Conservation (phyloP, 2,113 vertebrate genomes). For the Cololabis saira region DNA sequence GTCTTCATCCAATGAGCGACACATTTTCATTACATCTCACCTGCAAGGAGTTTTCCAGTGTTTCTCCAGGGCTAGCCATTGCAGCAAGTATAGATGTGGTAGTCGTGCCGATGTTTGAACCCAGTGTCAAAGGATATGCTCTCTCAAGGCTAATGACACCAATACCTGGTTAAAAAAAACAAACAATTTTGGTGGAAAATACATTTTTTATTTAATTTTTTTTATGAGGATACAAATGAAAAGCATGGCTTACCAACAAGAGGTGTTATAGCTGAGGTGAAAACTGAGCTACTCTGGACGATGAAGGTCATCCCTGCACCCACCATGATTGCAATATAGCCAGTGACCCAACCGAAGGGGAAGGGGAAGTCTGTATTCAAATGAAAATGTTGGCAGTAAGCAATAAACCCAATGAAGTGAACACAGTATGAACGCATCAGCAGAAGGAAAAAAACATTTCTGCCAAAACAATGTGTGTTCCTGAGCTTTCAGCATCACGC, state of each 20-base stretch:
- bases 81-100: constrained; percentile 96
- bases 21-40: constrained; percentile 68
- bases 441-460: neutral
- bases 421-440: neutral
- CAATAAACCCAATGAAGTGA: constrained; percentile 4
- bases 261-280: constrained; percentile 96
- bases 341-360: constrained; percentile 93
- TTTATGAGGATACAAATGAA: too few relatives aligned
- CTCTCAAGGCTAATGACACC: constrained; percentile 95
- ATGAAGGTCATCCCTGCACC: constrained; percentile 97
- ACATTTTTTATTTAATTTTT: too few relatives aligned
- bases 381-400: constrained; percentile 15
- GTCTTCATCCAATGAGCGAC: too few relatives aligned
- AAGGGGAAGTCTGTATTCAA: constrained; percentile 90
- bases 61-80: constrained; percentile 90
- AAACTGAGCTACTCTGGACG: constrained; percentile 97
- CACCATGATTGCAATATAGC: constrained; percentile 93
- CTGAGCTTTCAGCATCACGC: constrained; percentile 40
- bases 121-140: constrained; percentile 93
- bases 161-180: constrained; percentile 82
- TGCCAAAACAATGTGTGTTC: constrained; percentile 40
- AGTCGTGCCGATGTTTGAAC: constrained; percentile 96
- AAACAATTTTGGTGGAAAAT: too few relatives aligned
- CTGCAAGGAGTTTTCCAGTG: constrained; percentile 88
- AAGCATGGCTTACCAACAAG: constrained; percentile 87